phyloP scores from a whole-genome alignment of 2,888 invertebrate genomes.

The Hypena proboscidalis region DNA sequence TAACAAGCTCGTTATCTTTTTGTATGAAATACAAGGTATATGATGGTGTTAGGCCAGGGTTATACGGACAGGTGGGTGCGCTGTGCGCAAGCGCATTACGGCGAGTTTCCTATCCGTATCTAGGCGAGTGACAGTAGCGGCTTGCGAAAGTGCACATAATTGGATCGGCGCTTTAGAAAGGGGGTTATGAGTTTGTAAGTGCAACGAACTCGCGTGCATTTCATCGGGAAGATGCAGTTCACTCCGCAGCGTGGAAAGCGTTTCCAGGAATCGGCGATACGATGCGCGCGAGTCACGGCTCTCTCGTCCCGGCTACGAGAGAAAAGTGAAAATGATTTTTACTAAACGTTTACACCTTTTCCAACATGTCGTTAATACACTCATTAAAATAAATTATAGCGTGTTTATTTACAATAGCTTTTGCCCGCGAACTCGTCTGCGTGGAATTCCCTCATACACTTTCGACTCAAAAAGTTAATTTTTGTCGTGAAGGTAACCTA shows the following conservation, averaged over 20 bases:
- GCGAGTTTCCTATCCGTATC: slow-evolving; percentile 82
- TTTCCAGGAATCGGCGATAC: slow-evolving; percentile 74
- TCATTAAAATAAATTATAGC: too few species aligned
- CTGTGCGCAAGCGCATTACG: slow-evolving; percentile 71
- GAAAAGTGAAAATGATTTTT: slow-evolving; percentile 76
- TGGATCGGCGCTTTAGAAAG: slow-evolving; percentile 85
- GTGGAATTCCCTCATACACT: too few species aligned
- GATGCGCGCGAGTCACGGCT: slow-evolving; percentile 39
- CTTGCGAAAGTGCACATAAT: slow-evolving; percentile 86
- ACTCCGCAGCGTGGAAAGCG: slow-evolving; percentile 73
- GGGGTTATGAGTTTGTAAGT: slow-evolving; percentile 85
- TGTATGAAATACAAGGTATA: slow-evolving; percentile 18
- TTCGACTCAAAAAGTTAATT: too few species aligned
- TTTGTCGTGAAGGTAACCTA: too few species aligned
- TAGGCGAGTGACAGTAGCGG: slow-evolving; percentile 84
- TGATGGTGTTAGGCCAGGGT: slow-evolving; percentile 51
- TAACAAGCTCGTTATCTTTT: slow-evolving; percentile 21
- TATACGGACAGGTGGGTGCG: slow-evolving; percentile 68
- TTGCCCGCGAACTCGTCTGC: too few species aligned
- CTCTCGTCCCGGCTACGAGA: slow-evolving; percentile 57
- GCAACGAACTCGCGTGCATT: slow-evolving; percentile 83
- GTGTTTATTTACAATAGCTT: too few species aligned
- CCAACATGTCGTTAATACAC: too few species aligned
- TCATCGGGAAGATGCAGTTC: slow-evolving; percentile 81
- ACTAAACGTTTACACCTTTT: slow-evolving; percentile 28